Conservation (phyloP, 2,797 vertebrate genomes). For the Varecia variegata region DNA sequence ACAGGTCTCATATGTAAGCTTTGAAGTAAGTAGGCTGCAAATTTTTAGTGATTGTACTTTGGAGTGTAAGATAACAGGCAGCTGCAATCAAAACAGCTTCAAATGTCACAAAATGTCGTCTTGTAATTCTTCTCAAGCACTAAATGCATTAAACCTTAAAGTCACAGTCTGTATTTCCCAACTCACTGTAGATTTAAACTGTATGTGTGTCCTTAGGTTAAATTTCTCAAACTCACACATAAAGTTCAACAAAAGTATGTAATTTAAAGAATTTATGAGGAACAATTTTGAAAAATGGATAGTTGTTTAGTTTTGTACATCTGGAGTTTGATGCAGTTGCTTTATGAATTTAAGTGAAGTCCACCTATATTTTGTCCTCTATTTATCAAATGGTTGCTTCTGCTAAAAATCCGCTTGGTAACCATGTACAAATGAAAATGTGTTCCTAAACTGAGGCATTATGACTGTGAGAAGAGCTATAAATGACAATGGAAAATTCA, state of each 20-base stretch:
- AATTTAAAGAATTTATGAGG: neutral
- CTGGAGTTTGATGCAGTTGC: neutral
- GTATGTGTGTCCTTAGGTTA: neutral
- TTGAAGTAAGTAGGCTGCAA: slow-evolving; percentile 56
- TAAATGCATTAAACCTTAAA: slow-evolving; percentile 43
- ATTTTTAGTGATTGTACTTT: slow-evolving; percentile 71
- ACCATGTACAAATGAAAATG: neutral
- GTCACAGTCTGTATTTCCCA: neutral
- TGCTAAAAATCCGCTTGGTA: neutral
- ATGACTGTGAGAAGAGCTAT: neutral
- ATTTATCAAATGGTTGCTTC: neutral
- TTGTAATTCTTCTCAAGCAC: slow-evolving; percentile 53
- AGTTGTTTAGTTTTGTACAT: neutral
- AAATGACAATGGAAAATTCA: neutral
- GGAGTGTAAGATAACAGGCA: slow-evolving; percentile 51
- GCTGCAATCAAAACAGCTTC: slow-evolving; percentile 65
- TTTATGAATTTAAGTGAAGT: neutral
- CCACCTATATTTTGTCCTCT: neutral
- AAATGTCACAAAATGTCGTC: slow-evolving; percentile 67
- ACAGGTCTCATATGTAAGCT: slow-evolving; percentile 57
- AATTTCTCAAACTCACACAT: neutral
- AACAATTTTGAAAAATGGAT: neutral
- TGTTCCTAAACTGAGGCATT: neutral
- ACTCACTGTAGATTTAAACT: neutral
- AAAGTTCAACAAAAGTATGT: neutral